These are phyloP conservation scores for Turnix velox DNA, from an alignment of 2,113 vertebrate species.

Conservation along the genomic window DNA sequence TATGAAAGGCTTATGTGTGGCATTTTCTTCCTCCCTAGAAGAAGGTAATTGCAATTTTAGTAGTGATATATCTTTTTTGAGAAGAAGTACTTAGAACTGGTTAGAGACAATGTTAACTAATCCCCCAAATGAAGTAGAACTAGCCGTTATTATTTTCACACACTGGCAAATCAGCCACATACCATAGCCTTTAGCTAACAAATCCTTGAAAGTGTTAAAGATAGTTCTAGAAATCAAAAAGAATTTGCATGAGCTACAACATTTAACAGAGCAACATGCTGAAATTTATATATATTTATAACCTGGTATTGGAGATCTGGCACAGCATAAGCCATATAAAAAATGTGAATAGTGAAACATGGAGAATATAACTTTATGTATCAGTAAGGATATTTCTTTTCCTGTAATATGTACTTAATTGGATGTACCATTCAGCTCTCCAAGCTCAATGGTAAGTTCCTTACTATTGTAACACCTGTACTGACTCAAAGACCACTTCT, in stretches of 20 bases:
- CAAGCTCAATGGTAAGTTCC: not conserved
- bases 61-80: not conserved
- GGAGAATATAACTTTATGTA: not conserved
- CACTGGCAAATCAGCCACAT: not conserved
- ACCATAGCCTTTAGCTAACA: not conserved
- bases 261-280: not conserved
- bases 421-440: not conserved
- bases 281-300: not conserved
- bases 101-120: not conserved
- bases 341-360: not conserved
- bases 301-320: accelerated
- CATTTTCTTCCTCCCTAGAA: not conserved
- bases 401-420: not conserved
- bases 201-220: not conserved
- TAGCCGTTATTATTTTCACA: not conserved
- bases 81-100: not conserved
- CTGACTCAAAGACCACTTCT: not conserved
- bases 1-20: not conserved
- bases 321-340: not conserved
- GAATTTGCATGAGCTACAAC: not conserved
- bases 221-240: not conserved
- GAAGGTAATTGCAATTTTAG: not conserved
- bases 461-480: not conserved
- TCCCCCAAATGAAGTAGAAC: not conserved
- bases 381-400: not conserved